These are phyloP conservation scores for Muscina levida DNA, from an alignment of 2,888 invertebrate species.

Conservation along the genomic window DNA sequence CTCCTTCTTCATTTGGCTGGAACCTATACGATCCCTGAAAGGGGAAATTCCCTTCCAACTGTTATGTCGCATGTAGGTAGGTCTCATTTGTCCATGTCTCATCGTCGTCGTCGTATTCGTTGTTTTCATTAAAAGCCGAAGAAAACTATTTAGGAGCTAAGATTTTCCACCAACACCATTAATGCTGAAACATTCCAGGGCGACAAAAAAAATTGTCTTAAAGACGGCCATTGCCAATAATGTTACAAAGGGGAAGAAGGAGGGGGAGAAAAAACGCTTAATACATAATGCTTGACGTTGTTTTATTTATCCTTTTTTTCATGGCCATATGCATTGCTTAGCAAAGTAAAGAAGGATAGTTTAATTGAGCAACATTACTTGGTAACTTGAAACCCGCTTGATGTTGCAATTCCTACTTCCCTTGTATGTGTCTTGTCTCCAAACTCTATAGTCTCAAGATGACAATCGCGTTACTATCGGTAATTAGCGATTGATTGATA, in stretches of 20 bases:
- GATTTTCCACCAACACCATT: conserved; percentile 34
- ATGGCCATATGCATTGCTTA: not conserved
- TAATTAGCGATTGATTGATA: conserved; percentile 78
- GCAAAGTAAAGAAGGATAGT: conserved; percentile 19
- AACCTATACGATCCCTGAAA: conserved; percentile 24
- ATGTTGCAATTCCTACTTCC: not conserved
- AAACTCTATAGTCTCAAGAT: conserved; percentile 61
- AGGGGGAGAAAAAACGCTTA: conserved; percentile 36
- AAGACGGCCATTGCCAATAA: conserved; percentile 59
- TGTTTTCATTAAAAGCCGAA: conserved; percentile 54
- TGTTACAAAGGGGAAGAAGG: conserved; percentile 42
- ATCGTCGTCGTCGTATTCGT: conserved; percentile 37
- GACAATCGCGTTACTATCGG: conserved; percentile 77
- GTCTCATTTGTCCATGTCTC: conserved; percentile 69
- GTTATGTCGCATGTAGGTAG: conserved; percentile 67
- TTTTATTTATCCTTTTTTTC: conserved; percentile 41
- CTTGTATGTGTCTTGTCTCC: not conserved
- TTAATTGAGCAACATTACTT: conserved; percentile 59
- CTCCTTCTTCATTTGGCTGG: not conserved
- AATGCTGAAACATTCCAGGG: not conserved
- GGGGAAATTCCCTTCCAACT: conserved; percentile 38
- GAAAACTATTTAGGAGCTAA: not conserved
- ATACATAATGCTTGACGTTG: conserved; percentile 20
- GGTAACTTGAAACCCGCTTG: conserved; percentile 57
- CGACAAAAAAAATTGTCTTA: conserved; percentile 39